These are phyloP conservation scores for Montipora capitata DNA, from an alignment of 92 coral and sea anemone genomes.

Conservation along the genomic window DNA sequence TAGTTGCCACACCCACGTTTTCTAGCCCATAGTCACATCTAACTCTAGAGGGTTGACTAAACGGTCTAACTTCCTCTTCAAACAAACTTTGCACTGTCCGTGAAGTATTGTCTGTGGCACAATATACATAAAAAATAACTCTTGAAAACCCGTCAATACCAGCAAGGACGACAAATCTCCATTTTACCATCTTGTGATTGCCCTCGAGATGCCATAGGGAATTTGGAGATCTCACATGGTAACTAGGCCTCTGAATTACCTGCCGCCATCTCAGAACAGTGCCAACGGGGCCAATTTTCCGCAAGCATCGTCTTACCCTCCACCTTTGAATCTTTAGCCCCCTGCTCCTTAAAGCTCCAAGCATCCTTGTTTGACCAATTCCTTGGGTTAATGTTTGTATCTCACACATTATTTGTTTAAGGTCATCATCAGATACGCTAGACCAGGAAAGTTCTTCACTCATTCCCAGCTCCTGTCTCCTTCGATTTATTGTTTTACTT, in stretches of 20 bases:
- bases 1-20: conserved; percentile 56
- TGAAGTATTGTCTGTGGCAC: conserved; percentile 63
- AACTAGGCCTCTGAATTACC: conserved; percentile 47
- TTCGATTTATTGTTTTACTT: too few species aligned
- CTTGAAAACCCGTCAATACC: conserved; percentile 69
- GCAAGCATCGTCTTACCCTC: too few species aligned
- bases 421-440: too few species aligned
- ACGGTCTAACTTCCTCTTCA: conserved; percentile 40
- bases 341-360: too few species aligned
- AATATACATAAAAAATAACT: conserved; percentile 42
- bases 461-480: too few species aligned
- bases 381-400: too few species aligned
- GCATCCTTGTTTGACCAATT: too few species aligned
- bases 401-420: too few species aligned
- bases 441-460: too few species aligned
- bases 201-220: conserved; percentile 61
- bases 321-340: too few species aligned
- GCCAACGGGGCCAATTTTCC: too few species aligned
- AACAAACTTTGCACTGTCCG: conserved; percentile 53
- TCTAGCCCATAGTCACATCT: conserved; percentile 54
- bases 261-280: too few species aligned
- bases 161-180: conserved; percentile 53
- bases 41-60: conserved; percentile 69
- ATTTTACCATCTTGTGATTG: conserved; percentile 59
- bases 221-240: conserved; percentile 45